Base-by-base conservation (phyloP, 2,888 invertebrate species). In the Adela reaumurella region DNA sequence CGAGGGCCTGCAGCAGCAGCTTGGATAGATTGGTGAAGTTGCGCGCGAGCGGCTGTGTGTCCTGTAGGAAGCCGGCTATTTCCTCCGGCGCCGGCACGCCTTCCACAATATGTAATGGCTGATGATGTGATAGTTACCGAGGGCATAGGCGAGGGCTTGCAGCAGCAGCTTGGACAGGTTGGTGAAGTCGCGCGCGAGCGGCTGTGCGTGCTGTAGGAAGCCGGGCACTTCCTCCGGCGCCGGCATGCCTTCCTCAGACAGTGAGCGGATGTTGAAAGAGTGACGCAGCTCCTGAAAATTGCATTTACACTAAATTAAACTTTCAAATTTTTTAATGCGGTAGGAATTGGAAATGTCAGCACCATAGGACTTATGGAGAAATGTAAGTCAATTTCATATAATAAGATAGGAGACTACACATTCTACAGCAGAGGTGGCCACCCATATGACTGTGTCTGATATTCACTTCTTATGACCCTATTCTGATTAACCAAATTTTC, bases 11-110 rank as follows among this genome's bases (percentile, higher is more conserved):
- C 52, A 88, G 70, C 46, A 88, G 68, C 58, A 87, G 83, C 46
- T 83, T 73, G 28, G 87, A 82, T 50, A 89, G 73, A 57, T 83
- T 83, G 59, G 87, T 87, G 55, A 88, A 83, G 63, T 88, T 88
- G 51, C 77, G 79, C n/a, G 87, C 83, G 54, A 89, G 77, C 17
- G 85, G 83, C 46, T 85, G 81, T 46, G 88, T 81, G 58, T 85
- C 86, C 59, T 81, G 73, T 50, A 81, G 72, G 69, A 89, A 88
- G 56, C 84, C 83, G 0, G 87, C 86, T 51, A 85, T 71, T 53
- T 87, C 85, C 59, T 87, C 86, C 56, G 87, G 84, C 46, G 86
- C 85, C 1, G 89, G 88, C 69, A 88, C 57, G 79, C 76, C 46
- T 80, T n/a, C n/a, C n/a, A n/a, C n/a, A n/a, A n/a, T n/a, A n/a